Evolutionary conservation across 2,113 vertebrate species (phyloP).

Genomic region (Plecotus auritus): DNA sequence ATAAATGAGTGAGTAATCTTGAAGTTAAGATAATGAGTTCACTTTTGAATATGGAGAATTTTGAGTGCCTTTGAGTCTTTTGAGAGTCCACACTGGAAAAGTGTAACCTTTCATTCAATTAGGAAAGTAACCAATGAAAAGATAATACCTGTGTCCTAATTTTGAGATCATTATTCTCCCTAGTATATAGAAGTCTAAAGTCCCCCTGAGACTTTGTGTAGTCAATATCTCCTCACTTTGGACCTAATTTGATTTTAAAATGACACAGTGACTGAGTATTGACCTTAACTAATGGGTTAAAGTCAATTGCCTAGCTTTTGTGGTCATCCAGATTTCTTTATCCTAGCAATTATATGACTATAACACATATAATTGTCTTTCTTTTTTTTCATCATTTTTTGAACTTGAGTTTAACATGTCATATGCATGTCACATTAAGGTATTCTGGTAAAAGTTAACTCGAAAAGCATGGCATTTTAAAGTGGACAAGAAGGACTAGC

Average conservation of each 20-base stretch:
- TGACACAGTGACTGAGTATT: not conserved
- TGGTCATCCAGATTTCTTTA: not conserved
- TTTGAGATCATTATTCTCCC: not conserved
- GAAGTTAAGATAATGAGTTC: not conserved
- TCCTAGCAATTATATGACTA: not conserved
- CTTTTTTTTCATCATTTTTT: not conserved
- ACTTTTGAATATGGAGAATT: not conserved
- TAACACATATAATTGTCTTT: not conserved
- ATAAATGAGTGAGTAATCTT: not conserved
- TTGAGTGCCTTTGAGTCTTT: not conserved
- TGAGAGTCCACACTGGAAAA: not conserved
- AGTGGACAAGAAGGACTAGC: not conserved
- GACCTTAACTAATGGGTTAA: not conserved
- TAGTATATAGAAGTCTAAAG: not conserved
- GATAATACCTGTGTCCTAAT: not conserved
- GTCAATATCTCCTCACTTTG: not conserved
- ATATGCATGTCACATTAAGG: not conserved
- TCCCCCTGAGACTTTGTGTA: not conserved
- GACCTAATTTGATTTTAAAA: slow-evolving; percentile 16
- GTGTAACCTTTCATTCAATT: not conserved
- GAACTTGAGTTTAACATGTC: not conserved
- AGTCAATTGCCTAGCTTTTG: not conserved
- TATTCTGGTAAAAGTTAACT: not conserved
- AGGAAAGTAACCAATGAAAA: not conserved
- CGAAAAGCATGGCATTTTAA: not conserved